phyloP scores from a whole-genome alignment of 1,140 invertebrate species.

The Brachionus calyciflorus region DNA sequence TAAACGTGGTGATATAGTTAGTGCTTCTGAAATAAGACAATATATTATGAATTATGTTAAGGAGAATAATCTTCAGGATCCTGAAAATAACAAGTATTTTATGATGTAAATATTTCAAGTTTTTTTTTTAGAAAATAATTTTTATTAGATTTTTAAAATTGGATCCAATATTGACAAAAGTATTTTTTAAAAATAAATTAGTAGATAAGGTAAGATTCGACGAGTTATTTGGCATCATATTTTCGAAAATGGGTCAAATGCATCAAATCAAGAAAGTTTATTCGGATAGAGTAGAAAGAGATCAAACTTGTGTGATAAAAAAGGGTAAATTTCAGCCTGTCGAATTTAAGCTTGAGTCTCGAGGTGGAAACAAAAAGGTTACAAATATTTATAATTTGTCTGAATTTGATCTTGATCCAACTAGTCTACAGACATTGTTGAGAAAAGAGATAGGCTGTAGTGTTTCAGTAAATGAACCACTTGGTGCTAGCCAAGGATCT shows the following conservation, averaged over 20 bases:
- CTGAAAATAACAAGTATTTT: conserved; percentile 12
- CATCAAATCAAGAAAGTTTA: conserved; percentile 30
- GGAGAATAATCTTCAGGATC: conserved; percentile 21
- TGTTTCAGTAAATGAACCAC: conserved; percentile 21
- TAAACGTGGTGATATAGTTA: conserved; percentile 27
- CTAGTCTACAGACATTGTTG: conserved; percentile 11
- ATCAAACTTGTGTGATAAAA: background rate
- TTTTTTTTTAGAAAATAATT: background rate
- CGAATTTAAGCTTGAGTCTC: conserved; percentile 40
- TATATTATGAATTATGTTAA: conserved; percentile 43
- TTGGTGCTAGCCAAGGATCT: background rate
- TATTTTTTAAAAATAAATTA: conserved; percentile 25
- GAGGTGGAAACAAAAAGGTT: conserved; percentile 42
- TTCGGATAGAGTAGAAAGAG: background rate
- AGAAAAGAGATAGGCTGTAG: conserved; percentile 41
- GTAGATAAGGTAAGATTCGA: conserved; percentile 14
- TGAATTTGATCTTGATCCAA: conserved; percentile 32
- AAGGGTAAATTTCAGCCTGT: conserved; percentile 42
- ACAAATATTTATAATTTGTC: conserved; percentile 27
- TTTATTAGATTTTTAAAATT: background rate
- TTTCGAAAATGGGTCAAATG: conserved; percentile 24
- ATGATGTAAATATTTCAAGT: background rate
- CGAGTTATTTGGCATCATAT: background rate
- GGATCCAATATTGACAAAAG: background rate
- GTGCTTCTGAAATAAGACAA: background rate